A percentile compares a stretch with the other conserved stretches of the same genome.
phyloP scores from a whole-genome alignment of 2,888 invertebrate species.

The Oscheius onirici region DNA sequence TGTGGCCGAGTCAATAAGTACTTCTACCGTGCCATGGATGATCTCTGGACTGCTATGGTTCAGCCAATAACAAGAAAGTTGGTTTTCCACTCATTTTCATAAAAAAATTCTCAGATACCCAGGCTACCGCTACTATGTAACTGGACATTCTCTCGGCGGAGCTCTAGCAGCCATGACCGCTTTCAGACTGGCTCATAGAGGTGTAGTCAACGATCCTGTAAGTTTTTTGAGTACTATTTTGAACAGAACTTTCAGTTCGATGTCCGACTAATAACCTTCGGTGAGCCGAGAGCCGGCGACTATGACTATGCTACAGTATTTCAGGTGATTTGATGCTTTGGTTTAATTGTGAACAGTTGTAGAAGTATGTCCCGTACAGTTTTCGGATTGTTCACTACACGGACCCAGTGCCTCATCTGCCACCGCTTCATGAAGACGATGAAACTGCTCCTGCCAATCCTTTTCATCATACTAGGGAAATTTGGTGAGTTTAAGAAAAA shows the following conservation, averaged over 20 bases:
- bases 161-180: slow-evolving; percentile 53
- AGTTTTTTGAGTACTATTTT: not conserved
- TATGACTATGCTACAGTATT: slow-evolving; percentile 41
- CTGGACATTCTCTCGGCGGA: slow-evolving; percentile 54
- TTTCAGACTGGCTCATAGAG: slow-evolving; percentile 39
- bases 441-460: slow-evolving; percentile 40
- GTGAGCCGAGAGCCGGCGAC: slow-evolving; percentile 52
- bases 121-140: slow-evolving; percentile 42
- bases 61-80: slow-evolving; percentile 31
- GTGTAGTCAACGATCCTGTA: slow-evolving; percentile 9
- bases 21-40: slow-evolving; percentile 48
- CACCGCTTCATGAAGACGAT: slow-evolving; percentile 45
- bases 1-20: slow-evolving; percentile 50
- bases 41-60: slow-evolving; percentile 51
- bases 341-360: not conserved
- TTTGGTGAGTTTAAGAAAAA: slow-evolving; percentile 38
- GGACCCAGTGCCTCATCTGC: slow-evolving; percentile 53
- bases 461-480: slow-evolving; percentile 52
- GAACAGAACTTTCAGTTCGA: slow-evolving; percentile 20
- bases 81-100: not conserved
- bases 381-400: slow-evolving; percentile 50
- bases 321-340: slow-evolving; percentile 29
- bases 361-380: slow-evolving; percentile 46
- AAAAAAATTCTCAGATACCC: slow-evolving; percentile 34
- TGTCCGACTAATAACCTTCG: slow-evolving; percentile 50